Conservation (phyloP, 2,797 vertebrate species). For the Molossus molossus region DNA sequence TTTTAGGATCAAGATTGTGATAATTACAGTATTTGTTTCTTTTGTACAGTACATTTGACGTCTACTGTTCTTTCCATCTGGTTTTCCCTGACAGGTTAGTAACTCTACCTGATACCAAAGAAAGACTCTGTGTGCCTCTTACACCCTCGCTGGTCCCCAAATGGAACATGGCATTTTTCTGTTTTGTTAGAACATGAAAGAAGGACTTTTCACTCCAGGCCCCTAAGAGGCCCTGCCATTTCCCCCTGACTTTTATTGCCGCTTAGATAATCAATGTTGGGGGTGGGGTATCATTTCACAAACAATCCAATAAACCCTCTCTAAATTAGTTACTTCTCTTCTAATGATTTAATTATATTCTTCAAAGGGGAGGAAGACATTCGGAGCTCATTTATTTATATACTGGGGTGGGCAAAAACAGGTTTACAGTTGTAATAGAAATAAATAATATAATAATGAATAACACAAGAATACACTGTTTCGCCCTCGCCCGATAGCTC, state of each 20-base stretch:
- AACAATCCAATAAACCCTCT: not conserved
- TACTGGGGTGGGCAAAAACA: not conserved
- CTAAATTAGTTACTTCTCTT: slow-evolving; percentile 1
- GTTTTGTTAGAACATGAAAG: not conserved
- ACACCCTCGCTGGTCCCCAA: not conserved
- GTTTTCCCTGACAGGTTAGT: not conserved
- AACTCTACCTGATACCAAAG: not conserved
- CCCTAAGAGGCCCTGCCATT: not conserved
- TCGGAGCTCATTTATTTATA: not conserved
- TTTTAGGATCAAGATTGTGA: slow-evolving; percentile 37
- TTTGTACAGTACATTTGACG: not conserved
- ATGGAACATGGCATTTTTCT: not conserved
- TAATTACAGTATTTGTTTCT: not conserved
- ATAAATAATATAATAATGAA: not conserved
- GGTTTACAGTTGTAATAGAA: not conserved
- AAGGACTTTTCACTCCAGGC: not conserved
- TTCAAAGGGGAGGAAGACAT: not conserved
- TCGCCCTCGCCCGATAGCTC: not conserved
- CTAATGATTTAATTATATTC: not conserved
- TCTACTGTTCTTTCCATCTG: slow-evolving; percentile 10
- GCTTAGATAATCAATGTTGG: not conserved
- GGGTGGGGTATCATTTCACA: not conserved
- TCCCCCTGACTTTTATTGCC: not conserved
- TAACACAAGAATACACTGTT: not conserved
- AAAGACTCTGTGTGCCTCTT: not conserved